Evolutionary conservation across 2,797 vertebrate species (phyloP).

Genomic region (Rhinatrema bivittatum): DNA sequence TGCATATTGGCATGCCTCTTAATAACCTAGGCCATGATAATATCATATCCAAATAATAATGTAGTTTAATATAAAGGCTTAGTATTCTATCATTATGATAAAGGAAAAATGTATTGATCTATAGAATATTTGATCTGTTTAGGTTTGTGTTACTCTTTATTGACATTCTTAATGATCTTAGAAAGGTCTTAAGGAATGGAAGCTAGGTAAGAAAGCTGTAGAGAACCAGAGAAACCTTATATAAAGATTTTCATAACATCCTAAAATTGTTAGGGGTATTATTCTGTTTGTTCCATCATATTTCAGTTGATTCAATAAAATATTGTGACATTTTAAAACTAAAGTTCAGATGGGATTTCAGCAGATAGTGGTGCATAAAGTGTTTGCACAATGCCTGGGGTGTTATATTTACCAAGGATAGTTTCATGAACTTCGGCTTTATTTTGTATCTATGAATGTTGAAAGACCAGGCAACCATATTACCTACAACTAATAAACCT

Average conservation of each 20-base stretch:
- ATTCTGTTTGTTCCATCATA: constrained; percentile 38
- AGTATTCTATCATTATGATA: too few relatives aligned
- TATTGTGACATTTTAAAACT: constrained; percentile 36
- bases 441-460: constrained; percentile 36
- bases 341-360: constrained; percentile 31
- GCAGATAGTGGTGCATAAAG: constrained; percentile 24
- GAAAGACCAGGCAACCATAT: constrained; percentile 27
- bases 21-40: too few relatives aligned
- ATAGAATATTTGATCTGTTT: too few relatives aligned
- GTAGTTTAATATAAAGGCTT: too few relatives aligned
- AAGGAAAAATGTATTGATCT: too few relatives aligned
- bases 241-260: constrained; percentile 30
- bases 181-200: too few relatives aligned
- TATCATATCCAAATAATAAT: too few relatives aligned
- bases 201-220: too few relatives aligned
- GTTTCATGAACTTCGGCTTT: constrained; percentile 34
- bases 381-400: constrained; percentile 27
- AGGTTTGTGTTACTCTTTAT: too few relatives aligned
- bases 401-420: constrained; percentile 26
- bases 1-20: too few relatives aligned
- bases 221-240: constrained; percentile 29
- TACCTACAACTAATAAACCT: constrained; percentile 37
- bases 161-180: too few relatives aligned
- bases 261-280: constrained; percentile 30
- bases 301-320: constrained; percentile 48